phyloP scores from a whole-genome alignment of 2,113 vertebrate species.

The Zingel zingel region DNA sequence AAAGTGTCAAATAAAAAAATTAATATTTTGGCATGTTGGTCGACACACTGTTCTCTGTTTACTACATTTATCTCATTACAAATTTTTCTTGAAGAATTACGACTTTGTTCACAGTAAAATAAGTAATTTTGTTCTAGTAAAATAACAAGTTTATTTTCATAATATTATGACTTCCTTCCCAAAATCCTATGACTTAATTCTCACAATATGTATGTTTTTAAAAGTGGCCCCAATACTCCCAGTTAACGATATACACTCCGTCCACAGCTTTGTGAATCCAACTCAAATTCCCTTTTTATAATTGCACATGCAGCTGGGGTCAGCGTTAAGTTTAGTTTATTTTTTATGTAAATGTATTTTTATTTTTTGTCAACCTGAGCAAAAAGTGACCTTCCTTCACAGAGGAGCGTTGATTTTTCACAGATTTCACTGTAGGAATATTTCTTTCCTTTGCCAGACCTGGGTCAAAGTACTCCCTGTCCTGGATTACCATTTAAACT shows the following conservation, averaged over 20 bases:
- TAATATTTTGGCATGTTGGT: neutral
- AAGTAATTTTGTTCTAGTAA: neutral
- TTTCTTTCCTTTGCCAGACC: slow-evolving; percentile 21
- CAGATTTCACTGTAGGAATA: neutral
- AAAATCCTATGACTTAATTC: neutral
- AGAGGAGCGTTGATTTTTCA: neutral
- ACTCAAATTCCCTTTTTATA: neutral
- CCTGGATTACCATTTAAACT: neutral
- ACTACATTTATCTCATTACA: neutral
- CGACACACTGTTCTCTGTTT: neutral
- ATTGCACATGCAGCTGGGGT: neutral
- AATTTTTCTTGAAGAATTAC: neutral
- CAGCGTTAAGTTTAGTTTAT: neutral
- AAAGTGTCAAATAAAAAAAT: too few species aligned
- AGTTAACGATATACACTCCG: neutral
- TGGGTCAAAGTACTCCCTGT: neutral
- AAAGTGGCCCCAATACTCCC: neutral
- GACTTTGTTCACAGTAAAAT: neutral
- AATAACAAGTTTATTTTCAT: neutral
- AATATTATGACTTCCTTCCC: neutral
- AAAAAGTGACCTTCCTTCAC: slow-evolving; percentile 1
- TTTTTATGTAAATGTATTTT: neutral
- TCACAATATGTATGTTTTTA: neutral
- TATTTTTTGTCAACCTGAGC: neutral
- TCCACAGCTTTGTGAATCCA: neutral